Evolutionary conservation across 92 coral and sea anemone species (phyloP), one percentile per base, ranked within the genome.

Genomic region (Zoanthus solanderi): DNA sequence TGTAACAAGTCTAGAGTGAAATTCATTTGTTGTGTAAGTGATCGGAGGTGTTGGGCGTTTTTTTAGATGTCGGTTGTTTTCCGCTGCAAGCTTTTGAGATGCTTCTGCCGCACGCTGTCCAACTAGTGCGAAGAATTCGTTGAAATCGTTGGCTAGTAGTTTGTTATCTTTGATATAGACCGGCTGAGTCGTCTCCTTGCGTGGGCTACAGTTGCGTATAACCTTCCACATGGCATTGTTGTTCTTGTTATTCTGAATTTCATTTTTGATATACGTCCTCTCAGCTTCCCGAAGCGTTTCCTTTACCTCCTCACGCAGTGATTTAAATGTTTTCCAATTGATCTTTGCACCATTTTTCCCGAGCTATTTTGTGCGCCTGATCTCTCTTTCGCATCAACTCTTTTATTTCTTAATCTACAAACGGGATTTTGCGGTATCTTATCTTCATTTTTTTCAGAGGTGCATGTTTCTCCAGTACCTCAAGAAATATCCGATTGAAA

Each of bases 391-490:
- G 54, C 88, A 85, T 85, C 8, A 71, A 37, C 18, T 63, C 65
- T 10, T 84, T 84, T 13, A 71, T 71, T 71, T 84, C 79, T 17
- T 66, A 10, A 47, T 84, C 32, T 29, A 84, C 2, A 69, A 84
- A 86, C 42, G 83, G 83, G 67, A 14, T 72, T 16, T 60, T 71
- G 53, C 15, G 83, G 75, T 86, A 86, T 57, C 45, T 86, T 86
- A 86, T 57, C 45, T 86, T 86, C 74, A 74, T 30, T 14, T 74
- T 57, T 63, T 86, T 86, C 32, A 60, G 3, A 0, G 63, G 76
- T 29, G 48, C 52, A 72, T 72, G 76, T 34, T 37, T 8, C n/a
- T 72, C 48, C 46, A 72, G 76, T 12, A 71, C 48, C n/a, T 72
- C 50, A 6, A 31, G 18, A 34, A 68, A 68, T 28, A 18, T 28